Base-by-base conservation (phyloP, 2,113 vertebrate genomes). In the Pao palembangensis region DNA sequence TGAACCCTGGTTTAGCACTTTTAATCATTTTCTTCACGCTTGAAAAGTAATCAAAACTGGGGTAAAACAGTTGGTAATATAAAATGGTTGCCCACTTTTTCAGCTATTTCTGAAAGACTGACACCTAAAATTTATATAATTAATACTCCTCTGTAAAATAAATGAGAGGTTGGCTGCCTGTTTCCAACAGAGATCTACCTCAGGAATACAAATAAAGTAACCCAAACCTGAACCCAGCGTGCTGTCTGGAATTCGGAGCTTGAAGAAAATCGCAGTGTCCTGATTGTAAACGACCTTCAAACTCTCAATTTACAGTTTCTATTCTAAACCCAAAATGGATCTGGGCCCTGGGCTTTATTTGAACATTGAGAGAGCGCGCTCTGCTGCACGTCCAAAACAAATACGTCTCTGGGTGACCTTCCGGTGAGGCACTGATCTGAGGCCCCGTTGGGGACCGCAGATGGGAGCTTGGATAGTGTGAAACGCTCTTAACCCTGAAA, bases 331-430 rank as follows among this genome's bases (percentile, higher is more conserved):
- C 16, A 81, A 84, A 76, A 41, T 51, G 60, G 16, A 73, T 72
- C 73, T 76, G 81, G 74, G 66, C 78, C 65, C 42, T 61, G 62
- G 65, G 57, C 51, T 64, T 61, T 43, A 62, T 68, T 51, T 75
- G 48, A 83, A 71, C 58, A 51, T 5, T 17, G 51, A 46, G 53
- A 28, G 61, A 71, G 57, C 44, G 14, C 42, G 19, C 72, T 64
- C 66, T 34, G 56, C 65, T 59, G 65, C 64, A 75, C 73, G 73
- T 79, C 79, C 75, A 80, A 77, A 71, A 64, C 57, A 79, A 79
- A 82, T 73, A 71, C 6, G 44, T 58, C 20, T 65, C 58, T 75
- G 56, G 58, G 53, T 58, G 63, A 73, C 46, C 34, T 51, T 61
- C 20, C 53, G 66, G 58, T 64, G 61, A 42, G 57, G 57, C 61